Percentiles rank a stretch among this genome's conserved stretches.
Evolutionary conservation across 2,888 invertebrate species (phyloP).

Genomic region (Tetrapedia diversipes): DNA sequence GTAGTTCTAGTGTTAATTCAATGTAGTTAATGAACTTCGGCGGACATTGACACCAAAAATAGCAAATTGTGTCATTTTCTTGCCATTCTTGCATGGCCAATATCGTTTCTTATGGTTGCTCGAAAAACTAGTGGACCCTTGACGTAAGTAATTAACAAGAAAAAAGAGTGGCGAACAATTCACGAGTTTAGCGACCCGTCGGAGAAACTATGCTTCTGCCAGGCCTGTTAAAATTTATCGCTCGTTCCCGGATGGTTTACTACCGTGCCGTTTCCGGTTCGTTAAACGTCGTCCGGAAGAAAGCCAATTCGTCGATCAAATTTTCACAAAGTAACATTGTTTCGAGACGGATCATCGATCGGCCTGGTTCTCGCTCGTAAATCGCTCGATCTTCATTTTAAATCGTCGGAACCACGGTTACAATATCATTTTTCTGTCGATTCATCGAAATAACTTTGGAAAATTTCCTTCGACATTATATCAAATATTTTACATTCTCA

Average conservation of each 20-base stretch:
- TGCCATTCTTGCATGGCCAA: neutral
- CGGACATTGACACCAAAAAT: neutral
- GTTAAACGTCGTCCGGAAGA: constrained; percentile 62
- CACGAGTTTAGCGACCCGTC: constrained; percentile 45
- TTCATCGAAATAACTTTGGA: neutral
- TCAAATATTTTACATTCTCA: too few relatives aligned
- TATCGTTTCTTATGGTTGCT: constrained; percentile 3
- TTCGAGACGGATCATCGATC: constrained; percentile 38
- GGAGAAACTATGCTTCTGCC: constrained; percentile 50
- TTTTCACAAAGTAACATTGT: constrained; percentile 46
- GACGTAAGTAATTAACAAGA: constrained; percentile 31
- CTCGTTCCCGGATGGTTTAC: constrained; percentile 38
- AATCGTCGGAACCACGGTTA: too few relatives aligned
- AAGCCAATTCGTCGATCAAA: constrained; percentile 40
- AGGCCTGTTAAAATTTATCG: constrained; percentile 38
- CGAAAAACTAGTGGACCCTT: neutral
- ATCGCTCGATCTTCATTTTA: constrained; percentile 2
- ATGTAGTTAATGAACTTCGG: neutral
- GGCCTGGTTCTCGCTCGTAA: constrained; percentile 56
- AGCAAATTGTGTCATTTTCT: neutral
- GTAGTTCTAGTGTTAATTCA: too few relatives aligned
- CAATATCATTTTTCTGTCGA: too few relatives aligned
- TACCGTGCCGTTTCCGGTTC: constrained; percentile 57
- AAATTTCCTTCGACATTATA: neutral
- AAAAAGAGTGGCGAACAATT: constrained; percentile 29